phyloP scores from a whole-genome alignment of 1,140 invertebrate genomes.

The Saccostrea echinata region DNA sequence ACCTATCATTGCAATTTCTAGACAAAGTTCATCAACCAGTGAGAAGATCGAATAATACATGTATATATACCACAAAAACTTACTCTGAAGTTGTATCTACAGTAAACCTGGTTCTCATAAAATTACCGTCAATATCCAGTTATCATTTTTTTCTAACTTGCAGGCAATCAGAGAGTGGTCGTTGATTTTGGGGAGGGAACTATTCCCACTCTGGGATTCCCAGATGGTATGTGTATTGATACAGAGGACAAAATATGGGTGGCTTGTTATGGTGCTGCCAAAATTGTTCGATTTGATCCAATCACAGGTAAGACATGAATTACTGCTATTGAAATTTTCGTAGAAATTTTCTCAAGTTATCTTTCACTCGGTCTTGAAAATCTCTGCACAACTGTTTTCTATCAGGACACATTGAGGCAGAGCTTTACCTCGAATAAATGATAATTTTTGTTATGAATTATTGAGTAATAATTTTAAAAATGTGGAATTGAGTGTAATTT shows the following conservation, averaged over 20 bases:
- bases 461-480: neutral
- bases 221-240: slow-evolving; percentile 83
- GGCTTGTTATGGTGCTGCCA: slow-evolving; percentile 62
- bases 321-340: neutral
- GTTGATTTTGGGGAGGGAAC: slow-evolving; percentile 44
- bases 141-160: neutral
- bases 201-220: slow-evolving; percentile 49
- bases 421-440: neutral
- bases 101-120: no score
- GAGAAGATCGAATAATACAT: no score
- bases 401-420: neutral
- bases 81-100: no score
- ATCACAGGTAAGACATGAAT: slow-evolving; percentile 44
- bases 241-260: slow-evolving; percentile 77
- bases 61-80: no score
- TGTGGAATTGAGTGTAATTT: neutral
- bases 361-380: no score
- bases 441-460: neutral
- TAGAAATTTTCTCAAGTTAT: no score
- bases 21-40: no score
- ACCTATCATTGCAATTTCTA: no score
- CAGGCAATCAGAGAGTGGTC: slow-evolving; percentile 42
- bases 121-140: no score
- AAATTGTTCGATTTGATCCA: slow-evolving; percentile 55
- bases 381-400: neutral